phyloP scores from a whole-genome alignment of 2,113 vertebrate species.

The Tenebrosternarchus preto region DNA sequence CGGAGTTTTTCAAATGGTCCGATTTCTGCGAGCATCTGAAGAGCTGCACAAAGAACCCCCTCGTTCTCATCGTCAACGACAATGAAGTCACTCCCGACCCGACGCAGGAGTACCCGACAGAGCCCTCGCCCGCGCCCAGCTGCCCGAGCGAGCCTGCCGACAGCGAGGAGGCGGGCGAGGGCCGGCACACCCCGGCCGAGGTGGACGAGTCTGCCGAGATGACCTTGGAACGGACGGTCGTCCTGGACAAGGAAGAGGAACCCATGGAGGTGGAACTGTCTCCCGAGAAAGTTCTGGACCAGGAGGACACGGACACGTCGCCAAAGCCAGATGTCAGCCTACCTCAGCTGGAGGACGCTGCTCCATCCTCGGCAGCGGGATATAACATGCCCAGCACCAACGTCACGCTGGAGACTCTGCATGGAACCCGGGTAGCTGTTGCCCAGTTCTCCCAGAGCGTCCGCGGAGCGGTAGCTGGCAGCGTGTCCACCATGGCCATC shows the following conservation, averaged over 20 bases:
- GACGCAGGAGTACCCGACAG: slow-evolving; percentile 79
- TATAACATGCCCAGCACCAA: slow-evolving; percentile 97
- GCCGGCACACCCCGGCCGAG: slow-evolving; percentile 73
- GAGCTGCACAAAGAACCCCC: slow-evolving; percentile 90
- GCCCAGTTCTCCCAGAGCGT: slow-evolving; percentile 93
- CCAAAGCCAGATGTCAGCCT: slow-evolving; percentile 79
- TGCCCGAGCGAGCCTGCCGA: slow-evolving; percentile 86
- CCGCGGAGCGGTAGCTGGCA: slow-evolving; percentile 69
- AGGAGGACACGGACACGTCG: slow-evolving; percentile 75
- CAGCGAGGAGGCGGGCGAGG: slow-evolving; percentile 87
- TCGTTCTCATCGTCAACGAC: slow-evolving; percentile 92
- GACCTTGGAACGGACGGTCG: slow-evolving; percentile 66
- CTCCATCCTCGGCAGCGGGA: slow-evolving; percentile 76
- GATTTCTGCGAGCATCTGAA: slow-evolving; percentile 95
- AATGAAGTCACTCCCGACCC: slow-evolving; percentile 84
- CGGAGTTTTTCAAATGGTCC: slow-evolving; percentile 96
- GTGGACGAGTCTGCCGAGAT: slow-evolving; percentile 79
- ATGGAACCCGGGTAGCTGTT: slow-evolving; percentile 95
- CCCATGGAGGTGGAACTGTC: slow-evolving; percentile 91
- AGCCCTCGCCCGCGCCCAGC: slow-evolving; percentile 84
- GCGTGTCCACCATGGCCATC: slow-evolving; percentile 86
- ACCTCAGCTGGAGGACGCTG: slow-evolving; percentile 79
- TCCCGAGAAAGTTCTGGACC: slow-evolving; percentile 76
- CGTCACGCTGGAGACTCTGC: slow-evolving; percentile 94
- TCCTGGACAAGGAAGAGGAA: slow-evolving; percentile 83